phyloP scores from a whole-genome alignment of 2,797 vertebrate genomes.

The Scyliorhinus canicula region DNA sequence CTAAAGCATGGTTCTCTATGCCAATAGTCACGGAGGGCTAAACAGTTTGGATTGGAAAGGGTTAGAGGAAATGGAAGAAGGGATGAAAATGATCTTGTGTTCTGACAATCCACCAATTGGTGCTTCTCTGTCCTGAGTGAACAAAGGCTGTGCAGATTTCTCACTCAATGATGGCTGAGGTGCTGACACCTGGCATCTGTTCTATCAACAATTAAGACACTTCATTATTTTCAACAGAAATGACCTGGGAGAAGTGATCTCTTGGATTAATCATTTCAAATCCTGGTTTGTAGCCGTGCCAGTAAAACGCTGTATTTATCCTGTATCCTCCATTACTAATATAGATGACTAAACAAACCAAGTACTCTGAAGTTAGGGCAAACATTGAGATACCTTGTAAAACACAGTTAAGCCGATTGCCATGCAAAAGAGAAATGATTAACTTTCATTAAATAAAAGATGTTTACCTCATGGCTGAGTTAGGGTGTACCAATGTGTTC shows the following conservation, averaged over 20 bases:
- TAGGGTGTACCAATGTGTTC: not conserved
- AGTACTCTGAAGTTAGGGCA: not conserved
- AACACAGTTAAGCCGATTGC: not conserved
- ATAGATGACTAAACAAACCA: not conserved
- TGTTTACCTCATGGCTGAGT: not conserved
- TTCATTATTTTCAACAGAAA: too few relatives aligned
- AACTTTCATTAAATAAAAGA: not conserved
- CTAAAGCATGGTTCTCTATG: too few relatives aligned
- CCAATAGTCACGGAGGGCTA: too few relatives aligned
- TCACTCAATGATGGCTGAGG: not conserved
- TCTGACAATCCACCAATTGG: not conserved
- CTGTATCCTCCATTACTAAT: not conserved
- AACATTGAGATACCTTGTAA: not conserved
- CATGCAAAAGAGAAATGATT: not conserved
- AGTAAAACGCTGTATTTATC: not conserved
- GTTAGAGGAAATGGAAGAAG: too few relatives aligned
- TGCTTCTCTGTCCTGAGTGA: not conserved
- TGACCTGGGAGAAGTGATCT: not conserved
- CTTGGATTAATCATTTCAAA: not conserved
- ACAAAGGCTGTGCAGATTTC: not conserved
- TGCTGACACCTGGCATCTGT: not conserved
- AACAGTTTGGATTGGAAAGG: too few relatives aligned
- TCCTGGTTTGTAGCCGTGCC: not conserved
- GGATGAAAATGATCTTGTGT: not conserved
- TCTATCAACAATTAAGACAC: not conserved